Evolutionary conservation across 1,140 invertebrate species (phyloP), one percentile per base, ranked within the genome.

Genomic region (Chlorops oryzae): DNA sequence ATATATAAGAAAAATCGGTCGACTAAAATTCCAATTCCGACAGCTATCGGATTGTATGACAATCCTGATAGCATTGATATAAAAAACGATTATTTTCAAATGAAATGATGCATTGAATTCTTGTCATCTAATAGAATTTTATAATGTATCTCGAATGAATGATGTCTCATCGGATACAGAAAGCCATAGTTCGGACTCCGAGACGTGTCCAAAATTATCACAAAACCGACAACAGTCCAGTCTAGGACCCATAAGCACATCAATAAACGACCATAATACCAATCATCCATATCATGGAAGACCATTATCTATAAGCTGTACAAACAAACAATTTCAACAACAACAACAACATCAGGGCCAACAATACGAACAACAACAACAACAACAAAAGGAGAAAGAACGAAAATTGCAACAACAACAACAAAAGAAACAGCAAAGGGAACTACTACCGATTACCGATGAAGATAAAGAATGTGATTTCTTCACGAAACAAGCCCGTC

Each of bases 81-180:
- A 17, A 44, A 57, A 28, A 56, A 56, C 2, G 51, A 59, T 37
- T 58, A n/a, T n/a, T 58, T 23, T 51, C 41, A 2, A 49, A 52
- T 3, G 47, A 52, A 37, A 45, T 61, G 9, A 45, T 58, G 17
- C 42, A 55, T 0, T 53, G 52, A 12, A 42, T 57, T 63, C 56
- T 72, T 53, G 70, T 74, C 51, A 67, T 70, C 72, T 90, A 87
- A 87, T 47, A 92, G 87, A 84, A 93, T 93, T 75, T 81, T 94
- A 15, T 91, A 95, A 78, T 92, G 94, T 59, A 92, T 90, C 77
- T 94, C 94, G 73, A 89, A 38, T 95, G 88, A 95, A 95, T 72
- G 91, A 96, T 65, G 87, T 87, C 38, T 85, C 85, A 15, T 90
- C 87, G 40, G 89, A 92, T 62, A 85, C 79, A 54, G 86, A 88